Evolutionary conservation across 30 jellyfish, hydroid and myxozoan species (phyloP).

Genomic region (Chironex yamaguchii): DNA sequence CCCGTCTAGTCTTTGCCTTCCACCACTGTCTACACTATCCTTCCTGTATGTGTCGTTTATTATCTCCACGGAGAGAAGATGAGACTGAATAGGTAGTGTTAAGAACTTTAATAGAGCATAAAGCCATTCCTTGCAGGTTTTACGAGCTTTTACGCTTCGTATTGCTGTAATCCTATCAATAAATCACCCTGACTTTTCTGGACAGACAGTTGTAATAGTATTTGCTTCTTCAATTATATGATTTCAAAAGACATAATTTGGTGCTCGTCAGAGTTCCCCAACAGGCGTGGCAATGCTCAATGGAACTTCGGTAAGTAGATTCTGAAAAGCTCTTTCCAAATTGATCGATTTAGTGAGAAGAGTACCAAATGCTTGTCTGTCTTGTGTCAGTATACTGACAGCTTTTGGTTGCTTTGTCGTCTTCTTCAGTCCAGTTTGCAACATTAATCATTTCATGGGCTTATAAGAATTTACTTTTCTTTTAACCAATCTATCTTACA

Average conservation of each 20-base stretch:
- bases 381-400: too few relatives aligned
- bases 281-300: slow-evolving; percentile 26
- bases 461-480: neutral
- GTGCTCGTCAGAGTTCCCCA: slow-evolving; percentile 9
- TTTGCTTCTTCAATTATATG: slow-evolving; percentile 2
- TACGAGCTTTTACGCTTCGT: slow-evolving; percentile 5
- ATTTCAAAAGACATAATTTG: slow-evolving; percentile 4
- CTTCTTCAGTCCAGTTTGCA: slow-evolving; percentile 6
- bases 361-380: slow-evolving; percentile 61
- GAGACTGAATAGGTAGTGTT: slow-evolving; percentile 5
- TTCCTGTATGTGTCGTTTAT: slow-evolving; percentile 10
- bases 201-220: slow-evolving; percentile 3
- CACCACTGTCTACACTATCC: slow-evolving; percentile 24
- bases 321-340: slow-evolving; percentile 25
- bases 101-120: neutral
- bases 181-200: slow-evolving; percentile 15
- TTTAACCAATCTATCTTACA: neutral
- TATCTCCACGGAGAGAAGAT: slow-evolving; percentile 23
- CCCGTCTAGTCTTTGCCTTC: slow-evolving; percentile 17
- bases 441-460: neutral
- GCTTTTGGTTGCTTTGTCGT: too few relatives aligned
- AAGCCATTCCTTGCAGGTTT: slow-evolving; percentile 36
- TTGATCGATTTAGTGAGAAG: slow-evolving; percentile 7
- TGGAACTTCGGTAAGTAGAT: slow-evolving; percentile 45
- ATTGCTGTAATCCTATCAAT: slow-evolving; percentile 15